Conservation (phyloP, 2,888 invertebrate species). For the Acanthosoma haemorrhoidale region DNA sequence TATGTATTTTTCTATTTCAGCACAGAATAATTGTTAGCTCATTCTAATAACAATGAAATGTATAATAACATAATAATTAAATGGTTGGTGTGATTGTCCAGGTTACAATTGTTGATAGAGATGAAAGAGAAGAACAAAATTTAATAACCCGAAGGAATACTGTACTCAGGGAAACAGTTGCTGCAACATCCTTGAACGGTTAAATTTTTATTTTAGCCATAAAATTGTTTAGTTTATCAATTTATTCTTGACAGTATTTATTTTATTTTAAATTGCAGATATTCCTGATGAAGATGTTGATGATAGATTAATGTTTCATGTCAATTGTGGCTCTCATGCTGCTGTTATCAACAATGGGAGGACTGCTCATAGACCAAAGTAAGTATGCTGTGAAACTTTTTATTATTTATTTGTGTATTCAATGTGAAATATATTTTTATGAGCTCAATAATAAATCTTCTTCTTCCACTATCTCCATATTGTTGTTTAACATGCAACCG, state of each 20-base stretch:
- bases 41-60: background rate
- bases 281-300: conserved; percentile 48
- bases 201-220: background rate
- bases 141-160: conserved; percentile 64
- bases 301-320: conserved; percentile 80
- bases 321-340: conserved; percentile 86
- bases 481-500: no score
- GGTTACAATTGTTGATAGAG: conserved; percentile 80
- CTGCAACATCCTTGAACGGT: conserved; percentile 34
- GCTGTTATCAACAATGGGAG: conserved; percentile 84
- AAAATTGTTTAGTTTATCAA: background rate
- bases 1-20: conserved; percentile 41
- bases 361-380: conserved; percentile 90
- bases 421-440: background rate
- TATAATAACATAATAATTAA: no score
- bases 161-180: conserved; percentile 47
- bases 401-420: background rate
- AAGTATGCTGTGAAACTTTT: conserved; percentile 45
- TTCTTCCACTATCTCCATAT: no score
- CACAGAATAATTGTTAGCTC: background rate
- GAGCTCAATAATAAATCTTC: no score
- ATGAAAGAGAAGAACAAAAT: conserved; percentile 71
- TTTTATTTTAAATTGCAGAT: conserved; percentile 38
- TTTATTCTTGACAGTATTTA: background rate
- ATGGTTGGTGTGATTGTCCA: no score